Base-by-base conservation (phyloP, 2,888 invertebrate genomes). In the Neoscelio sp. region DNA sequence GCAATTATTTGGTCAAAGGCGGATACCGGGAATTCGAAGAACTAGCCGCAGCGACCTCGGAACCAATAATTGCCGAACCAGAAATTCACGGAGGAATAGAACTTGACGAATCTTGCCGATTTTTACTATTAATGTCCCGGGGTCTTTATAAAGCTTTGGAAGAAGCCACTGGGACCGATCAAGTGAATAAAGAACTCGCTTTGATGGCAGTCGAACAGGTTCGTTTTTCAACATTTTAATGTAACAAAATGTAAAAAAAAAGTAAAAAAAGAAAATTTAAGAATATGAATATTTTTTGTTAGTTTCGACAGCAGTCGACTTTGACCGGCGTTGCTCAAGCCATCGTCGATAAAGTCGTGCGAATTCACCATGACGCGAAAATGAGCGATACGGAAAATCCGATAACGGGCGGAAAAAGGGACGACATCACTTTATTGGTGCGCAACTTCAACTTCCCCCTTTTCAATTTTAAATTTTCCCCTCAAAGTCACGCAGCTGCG, bases 1-100 rank as follows among this genome's bases (percentile, higher is more conserved):
- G 97, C 1, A 97, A 97, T 90, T 97, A 96, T 87, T 91, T 95
- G 33, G 95, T 97, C 0, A 98, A 98, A 91, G 96, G 95, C 0
- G 94, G 96, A 1, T 96, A 96, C 86, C 95, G 94, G 86, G 97
- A 97, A 52, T 95, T 96, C 86, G 23, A 23, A 6, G 23, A 94
- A 56, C 92, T 98, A 42, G 91, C 93, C 1, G 90, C 92, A 12
- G 96, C 97, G 0, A 90, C 90, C 0, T 91, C 94, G 2, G 97
- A 97, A 85, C 97, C 97, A 0, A 95, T 98, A 0, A 94, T 96
- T 12, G 94, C 96, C 0, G 94, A 95, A 52, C 97, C 97, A 0
- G 96, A 97, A 89, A 94, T 97, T 80, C 94, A 95, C 83, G 96
- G 96, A 0, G 96, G 96, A 0, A 95, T 97, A 44, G 90, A 92